These are phyloP conservation scores for Lycocerus yunnanus DNA, from an alignment of 2,888 invertebrate genomes.

Conservation along the genomic window DNA sequence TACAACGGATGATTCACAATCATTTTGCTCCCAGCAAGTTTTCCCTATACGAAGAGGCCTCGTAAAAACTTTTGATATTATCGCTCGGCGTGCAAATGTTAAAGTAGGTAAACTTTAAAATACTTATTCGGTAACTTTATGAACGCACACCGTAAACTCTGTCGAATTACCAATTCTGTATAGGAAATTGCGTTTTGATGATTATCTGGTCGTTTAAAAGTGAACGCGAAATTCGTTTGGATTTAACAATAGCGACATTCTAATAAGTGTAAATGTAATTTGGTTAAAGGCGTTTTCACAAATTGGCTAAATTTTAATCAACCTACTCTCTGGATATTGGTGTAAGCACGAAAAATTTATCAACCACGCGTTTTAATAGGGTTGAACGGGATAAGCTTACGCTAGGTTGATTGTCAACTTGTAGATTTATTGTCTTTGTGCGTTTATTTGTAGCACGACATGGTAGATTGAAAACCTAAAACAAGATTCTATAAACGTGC, in stretches of 20 bases:
- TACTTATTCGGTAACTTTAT: too few species aligned
- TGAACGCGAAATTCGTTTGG: background rate
- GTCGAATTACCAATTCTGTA: background rate
- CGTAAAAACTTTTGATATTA: too few species aligned
- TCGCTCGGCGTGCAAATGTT: too few species aligned
- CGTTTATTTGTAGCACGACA: conserved; percentile 16
- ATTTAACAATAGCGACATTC: background rate
- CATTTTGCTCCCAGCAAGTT: too few species aligned
- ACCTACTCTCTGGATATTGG: background rate
- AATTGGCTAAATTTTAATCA: conserved; percentile 2
- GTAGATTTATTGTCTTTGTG: conserved; percentile 15
- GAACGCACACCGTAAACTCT: background rate
- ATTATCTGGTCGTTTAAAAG: background rate
- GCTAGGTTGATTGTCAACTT: conserved; percentile 9
- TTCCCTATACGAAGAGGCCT: too few species aligned
- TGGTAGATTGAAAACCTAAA: conserved; percentile 20
- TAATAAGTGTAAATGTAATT: conserved; percentile 5
- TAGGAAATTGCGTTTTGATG: background rate
- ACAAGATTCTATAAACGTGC: conserved; percentile 26
- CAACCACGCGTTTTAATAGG: conserved; percentile 5
- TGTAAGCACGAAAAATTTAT: conserved; percentile 2
- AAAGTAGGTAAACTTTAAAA: too few species aligned
- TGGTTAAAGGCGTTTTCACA: background rate
- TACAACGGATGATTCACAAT: too few species aligned
- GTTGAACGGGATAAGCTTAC: conserved; percentile 4